Evolutionary conservation across 1,140 invertebrate genomes (phyloP), one percentile per base, ranked within the genome.

Genomic region (Scaptomyza hsui): DNA sequence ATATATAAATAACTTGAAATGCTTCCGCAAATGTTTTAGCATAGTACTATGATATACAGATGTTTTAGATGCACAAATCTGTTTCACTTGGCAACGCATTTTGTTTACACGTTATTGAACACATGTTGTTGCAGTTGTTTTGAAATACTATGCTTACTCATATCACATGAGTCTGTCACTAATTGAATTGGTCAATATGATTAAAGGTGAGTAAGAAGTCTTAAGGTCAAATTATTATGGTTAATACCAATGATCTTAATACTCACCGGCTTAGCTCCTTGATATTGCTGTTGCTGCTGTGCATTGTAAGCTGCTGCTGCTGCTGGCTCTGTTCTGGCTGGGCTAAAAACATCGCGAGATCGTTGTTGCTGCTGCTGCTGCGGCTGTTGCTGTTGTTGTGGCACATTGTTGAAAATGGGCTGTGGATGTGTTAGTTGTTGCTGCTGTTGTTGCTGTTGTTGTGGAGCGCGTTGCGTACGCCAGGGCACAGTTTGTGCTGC

Each of bases 341-440:
- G 65, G 45, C 73, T 76, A 15, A 68, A 72, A 10, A 67, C 47
- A 47, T 76, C 73, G 48, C 73, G 73, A 73, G 73, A 73, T 76
- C 73, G 65, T 81, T 64, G 64, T 29, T 78, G 78, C 49, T 85
- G 79, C 53, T 65, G 78, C 15, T 71, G 73, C 18, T 59, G 82
- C 29, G 49, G 53, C 69, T 37, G 57, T 52, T 75, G 76, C 41
- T 77, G 76, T 37, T 83, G 80, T 37, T 77, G 78, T 60, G 79
- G 82, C 48, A 90, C 82, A 78, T 89, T 89, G 47, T 89, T 89
- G 67, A 70, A 90, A 53, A 90, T 90, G 19, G 83, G 72, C 61
- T 90, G 83, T 32, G 79, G 80, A 64, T 89, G 81, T 64, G 60
- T 51, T 52, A 62, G 59, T 15, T 72, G 61, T 48, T 71, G 61